Evolutionary conservation across 2,113 vertebrate species (phyloP).

Genomic region (Tamias sibiricus): DNA sequence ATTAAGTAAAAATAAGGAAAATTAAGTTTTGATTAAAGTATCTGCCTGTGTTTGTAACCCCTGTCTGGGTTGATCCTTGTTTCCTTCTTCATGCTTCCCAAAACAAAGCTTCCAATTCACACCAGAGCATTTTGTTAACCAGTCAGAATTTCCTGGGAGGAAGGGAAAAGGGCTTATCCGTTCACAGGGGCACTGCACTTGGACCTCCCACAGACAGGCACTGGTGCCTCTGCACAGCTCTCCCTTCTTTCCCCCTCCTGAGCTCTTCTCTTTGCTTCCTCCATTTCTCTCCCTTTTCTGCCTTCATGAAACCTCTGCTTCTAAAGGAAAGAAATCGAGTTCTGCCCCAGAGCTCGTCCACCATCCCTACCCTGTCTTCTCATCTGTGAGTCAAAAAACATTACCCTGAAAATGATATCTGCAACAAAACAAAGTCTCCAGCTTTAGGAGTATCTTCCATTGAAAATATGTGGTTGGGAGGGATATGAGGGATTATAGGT

Average conservation of each 20-base stretch:
- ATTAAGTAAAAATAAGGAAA: neutral
- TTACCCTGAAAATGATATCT: neutral
- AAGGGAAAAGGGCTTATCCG: too few species aligned
- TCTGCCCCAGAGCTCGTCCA: neutral
- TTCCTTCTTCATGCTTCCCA: neutral
- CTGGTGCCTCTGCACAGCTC: accelerated
- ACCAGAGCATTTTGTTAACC: neutral
- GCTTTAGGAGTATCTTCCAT: neutral
- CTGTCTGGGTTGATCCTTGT: neutral
- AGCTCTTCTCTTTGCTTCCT: neutral
- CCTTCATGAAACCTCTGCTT: neutral
- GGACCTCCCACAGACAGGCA: too few species aligned
- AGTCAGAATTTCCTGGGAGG: neutral
- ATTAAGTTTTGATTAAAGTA: neutral
- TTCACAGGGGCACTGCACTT: accelerated
- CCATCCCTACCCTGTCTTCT: neutral
- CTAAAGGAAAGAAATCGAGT: neutral
- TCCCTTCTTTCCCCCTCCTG: too few species aligned
- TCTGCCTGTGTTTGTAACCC: neutral
- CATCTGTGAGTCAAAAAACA: neutral
- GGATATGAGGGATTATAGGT: neutral
- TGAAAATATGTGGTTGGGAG: neutral
- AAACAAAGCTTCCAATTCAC: neutral
- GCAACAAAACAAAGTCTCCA: neutral
- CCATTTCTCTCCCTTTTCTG: neutral